Conservation (phyloP, 2,888 invertebrate species). For the Adelognathus sp. region DNA sequence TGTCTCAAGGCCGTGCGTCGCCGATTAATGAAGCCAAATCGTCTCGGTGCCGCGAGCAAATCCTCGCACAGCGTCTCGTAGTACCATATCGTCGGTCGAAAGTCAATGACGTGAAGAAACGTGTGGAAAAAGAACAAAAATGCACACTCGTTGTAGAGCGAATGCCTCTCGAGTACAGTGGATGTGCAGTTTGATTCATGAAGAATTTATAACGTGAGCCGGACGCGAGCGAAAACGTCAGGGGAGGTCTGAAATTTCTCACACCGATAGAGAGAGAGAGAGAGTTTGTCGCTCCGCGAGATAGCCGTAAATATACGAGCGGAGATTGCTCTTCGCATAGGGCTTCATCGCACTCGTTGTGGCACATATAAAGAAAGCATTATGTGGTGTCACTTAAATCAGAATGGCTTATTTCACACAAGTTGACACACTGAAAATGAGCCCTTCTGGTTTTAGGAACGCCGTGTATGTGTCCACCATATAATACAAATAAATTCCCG, state of each 20-base stretch:
- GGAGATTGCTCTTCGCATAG: conserved; percentile 42
- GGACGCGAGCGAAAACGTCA: conserved; percentile 1
- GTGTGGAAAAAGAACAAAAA: conserved; percentile 24
- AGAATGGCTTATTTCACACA: not conserved
- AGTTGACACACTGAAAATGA: too few relatives aligned
- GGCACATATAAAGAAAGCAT: not conserved
- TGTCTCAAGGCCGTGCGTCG: conserved; percentile 47
- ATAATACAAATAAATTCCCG: conserved; percentile 31
- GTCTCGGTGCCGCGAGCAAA: conserved; percentile 32
- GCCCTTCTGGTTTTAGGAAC: too few relatives aligned
- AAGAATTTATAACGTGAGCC: conserved; percentile 11
- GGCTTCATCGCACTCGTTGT: not conserved
- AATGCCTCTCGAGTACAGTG: not conserved
- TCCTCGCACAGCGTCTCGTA: conserved; percentile 22
- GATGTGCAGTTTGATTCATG: conserved; percentile 4
- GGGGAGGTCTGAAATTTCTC: conserved; percentile 46
- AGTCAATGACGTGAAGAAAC: conserved; percentile 34
- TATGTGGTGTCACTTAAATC: not conserved
- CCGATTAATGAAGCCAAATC: conserved; percentile 53
- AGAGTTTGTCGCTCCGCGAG: not conserved
- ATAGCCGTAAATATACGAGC: conserved; percentile 33
- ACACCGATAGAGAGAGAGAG: conserved; percentile 4
- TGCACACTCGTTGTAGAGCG: not conserved
- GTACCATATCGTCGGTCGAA: conserved; percentile 19
- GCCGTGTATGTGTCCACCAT: too few relatives aligned